Base-by-base conservation (phyloP, 2,113 vertebrate genomes). In the Thryonomys swinderianus region DNA sequence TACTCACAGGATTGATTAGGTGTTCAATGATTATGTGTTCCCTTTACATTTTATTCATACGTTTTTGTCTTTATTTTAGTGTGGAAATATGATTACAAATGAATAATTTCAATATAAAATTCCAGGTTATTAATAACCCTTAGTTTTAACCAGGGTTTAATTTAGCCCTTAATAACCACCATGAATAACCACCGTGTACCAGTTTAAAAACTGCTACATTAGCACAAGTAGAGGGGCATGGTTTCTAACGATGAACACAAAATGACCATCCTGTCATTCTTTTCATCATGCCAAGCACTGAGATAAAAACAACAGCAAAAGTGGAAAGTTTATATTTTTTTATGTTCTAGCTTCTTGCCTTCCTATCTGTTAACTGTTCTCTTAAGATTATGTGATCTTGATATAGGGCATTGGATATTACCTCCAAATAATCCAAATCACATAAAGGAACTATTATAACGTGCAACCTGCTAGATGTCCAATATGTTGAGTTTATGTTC, bases 31-130 rank as follows among this genome's bases (percentile, higher is more conserved):
- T 74, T 79, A 48, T 25, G 25, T 16, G 73, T 45, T 74, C 73
- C 53, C 37, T 86, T 91, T 80, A 93, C 85, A 73, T 90, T 94
- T 88, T 69, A 32, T 78, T 96, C 91, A 93, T 51, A 89, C 13
- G 18, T 84, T 95, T 81, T 57, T 66, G 6, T 51, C 34, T 78
- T 53, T 53, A 53, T 18, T 51, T 78, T 34, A 78, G 37, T 53
- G 30, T 27, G 16, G 6, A 79, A 67, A 93, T 67, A 85, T 69
- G 45, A 14, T 10, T 83, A 64, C 40, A 79, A 55, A 73, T 85
- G 66, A 95, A 62, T 57, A 79, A 86, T 87, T 64, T 74, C 84
- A 84, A 53, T 42, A 34, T 85, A 82, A 94, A 95, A 78, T 85
- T 62, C 59, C 59, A 40, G 93, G 59, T 74, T 85, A 80, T 86